phyloP scores from a whole-genome alignment of 2,113 vertebrate species.

The Antechinus stuartii region DNA sequence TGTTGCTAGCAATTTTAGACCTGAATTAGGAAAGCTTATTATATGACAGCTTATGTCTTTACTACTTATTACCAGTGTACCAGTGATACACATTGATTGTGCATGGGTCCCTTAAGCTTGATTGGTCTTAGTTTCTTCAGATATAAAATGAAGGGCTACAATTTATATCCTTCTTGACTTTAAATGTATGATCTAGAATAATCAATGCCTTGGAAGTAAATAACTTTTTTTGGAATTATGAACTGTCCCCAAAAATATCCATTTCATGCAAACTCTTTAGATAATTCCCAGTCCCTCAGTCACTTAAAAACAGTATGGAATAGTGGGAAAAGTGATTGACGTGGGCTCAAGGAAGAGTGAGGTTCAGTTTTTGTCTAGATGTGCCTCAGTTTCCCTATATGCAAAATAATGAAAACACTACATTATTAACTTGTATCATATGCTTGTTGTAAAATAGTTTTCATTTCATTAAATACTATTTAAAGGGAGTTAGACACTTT shows the following conservation, averaged over 20 bases:
- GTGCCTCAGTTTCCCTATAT: neutral
- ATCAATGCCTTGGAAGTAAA: neutral
- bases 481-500: neutral
- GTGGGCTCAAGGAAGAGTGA: neutral
- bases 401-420: neutral
- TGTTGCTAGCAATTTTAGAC: neutral
- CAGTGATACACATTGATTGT: neutral
- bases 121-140: neutral
- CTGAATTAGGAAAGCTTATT: neutral
- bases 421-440: neutral
- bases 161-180: neutral
- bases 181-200: neutral
- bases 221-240: neutral
- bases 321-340: neutral
- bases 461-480: neutral
- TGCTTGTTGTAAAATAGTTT: neutral
- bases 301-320: neutral
- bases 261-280: neutral
- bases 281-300: too few species aligned
- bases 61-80: neutral
- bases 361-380: neutral
- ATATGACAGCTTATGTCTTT: neutral
- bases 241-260: neutral
- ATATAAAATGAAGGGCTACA: neutral
- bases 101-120: neutral